Evolutionary conservation across 2,888 invertebrate species (phyloP).

Genomic region (Alentia gelatinosa): DNA sequence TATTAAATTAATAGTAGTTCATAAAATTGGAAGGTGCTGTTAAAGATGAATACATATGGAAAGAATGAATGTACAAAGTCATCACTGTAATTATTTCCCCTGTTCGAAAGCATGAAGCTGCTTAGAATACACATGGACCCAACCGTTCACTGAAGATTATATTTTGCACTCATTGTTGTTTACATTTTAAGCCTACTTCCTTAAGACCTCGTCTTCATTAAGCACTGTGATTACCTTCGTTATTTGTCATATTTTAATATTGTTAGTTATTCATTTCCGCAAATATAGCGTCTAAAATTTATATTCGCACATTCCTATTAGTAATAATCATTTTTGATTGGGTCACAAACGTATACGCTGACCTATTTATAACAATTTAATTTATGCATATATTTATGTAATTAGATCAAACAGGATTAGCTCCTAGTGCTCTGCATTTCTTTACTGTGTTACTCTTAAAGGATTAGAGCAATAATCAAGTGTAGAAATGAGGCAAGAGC

Average conservation of each 20-base stretch:
- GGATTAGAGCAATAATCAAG: too few relatives aligned
- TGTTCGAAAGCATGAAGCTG: too few relatives aligned
- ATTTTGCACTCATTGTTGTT: neutral
- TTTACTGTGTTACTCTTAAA: too few relatives aligned
- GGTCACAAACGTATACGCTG: too few relatives aligned
- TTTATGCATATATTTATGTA: neutral
- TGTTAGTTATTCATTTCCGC: neutral
- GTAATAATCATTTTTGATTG: too few relatives aligned
- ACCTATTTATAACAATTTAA: neutral
- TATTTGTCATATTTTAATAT: neutral
- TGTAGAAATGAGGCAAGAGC: too few relatives aligned
- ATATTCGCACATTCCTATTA: neutral
- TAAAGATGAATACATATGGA: too few relatives aligned
- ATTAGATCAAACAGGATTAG: neutral
- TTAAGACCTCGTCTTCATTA: neutral
- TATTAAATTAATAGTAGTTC: too few relatives aligned
- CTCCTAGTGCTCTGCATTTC: neutral
- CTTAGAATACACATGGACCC: neutral
- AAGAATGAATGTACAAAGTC: too few relatives aligned
- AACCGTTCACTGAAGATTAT: neutral
- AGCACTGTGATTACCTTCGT: constrained; percentile 12
- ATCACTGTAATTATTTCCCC: too few relatives aligned
- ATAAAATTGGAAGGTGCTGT: too few relatives aligned
- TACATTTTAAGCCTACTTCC: neutral
- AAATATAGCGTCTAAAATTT: too few relatives aligned